These are phyloP conservation scores for Coregonus clupeaformis DNA, from an alignment of 2,113 vertebrate genomes.

Conservation along the genomic window DNA sequence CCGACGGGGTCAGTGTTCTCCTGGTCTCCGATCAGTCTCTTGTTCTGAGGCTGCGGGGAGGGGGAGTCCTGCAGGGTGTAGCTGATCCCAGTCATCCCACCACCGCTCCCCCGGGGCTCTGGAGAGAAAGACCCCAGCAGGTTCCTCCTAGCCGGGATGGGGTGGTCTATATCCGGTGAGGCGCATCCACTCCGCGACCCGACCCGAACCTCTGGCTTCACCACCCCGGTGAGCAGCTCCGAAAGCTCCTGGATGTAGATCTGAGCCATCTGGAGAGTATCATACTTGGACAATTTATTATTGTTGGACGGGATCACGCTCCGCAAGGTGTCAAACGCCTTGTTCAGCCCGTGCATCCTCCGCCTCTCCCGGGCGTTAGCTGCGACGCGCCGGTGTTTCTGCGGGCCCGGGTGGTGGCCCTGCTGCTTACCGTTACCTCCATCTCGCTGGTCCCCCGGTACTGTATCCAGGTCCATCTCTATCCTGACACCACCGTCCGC, in stretches of 20 bases:
- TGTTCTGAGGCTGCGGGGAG: conserved; percentile 4
- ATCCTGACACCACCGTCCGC: conserved; percentile 18
- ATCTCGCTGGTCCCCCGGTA: neutral
- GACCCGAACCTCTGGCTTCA: conserved; percentile 47
- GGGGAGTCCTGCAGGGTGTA: conserved; percentile 26
- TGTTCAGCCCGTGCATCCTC: conserved; percentile 80
- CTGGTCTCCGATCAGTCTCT: conserved; percentile 33
- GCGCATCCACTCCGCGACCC: conserved; percentile 21
- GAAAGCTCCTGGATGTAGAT: conserved; percentile 81
- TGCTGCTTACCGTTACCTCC: conserved; percentile 1
- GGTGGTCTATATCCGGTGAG: neutral
- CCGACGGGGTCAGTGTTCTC: conserved; percentile 46
- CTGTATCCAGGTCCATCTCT: conserved; percentile 16
- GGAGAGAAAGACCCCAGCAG: neutral
- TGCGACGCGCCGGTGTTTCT: conserved; percentile 75
- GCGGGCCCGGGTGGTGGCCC: conserved; percentile 51
- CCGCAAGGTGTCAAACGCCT: conserved; percentile 78
- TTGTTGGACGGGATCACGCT: conserved; percentile 82
- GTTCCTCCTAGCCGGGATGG: too few species aligned
- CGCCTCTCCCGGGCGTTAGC: conserved; percentile 79
- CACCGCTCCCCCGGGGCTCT: conserved; percentile 10
- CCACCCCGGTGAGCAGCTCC: conserved; percentile 72
- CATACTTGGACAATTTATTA: conserved; percentile 80
- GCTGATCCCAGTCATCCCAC: conserved; percentile 52
- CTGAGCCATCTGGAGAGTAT: conserved; percentile 82